Percentiles rank a stretch among this genome's conserved stretches.
phyloP scores from a whole-genome alignment of 2,888 invertebrate species.

The Scaptomyza flava region DNA sequence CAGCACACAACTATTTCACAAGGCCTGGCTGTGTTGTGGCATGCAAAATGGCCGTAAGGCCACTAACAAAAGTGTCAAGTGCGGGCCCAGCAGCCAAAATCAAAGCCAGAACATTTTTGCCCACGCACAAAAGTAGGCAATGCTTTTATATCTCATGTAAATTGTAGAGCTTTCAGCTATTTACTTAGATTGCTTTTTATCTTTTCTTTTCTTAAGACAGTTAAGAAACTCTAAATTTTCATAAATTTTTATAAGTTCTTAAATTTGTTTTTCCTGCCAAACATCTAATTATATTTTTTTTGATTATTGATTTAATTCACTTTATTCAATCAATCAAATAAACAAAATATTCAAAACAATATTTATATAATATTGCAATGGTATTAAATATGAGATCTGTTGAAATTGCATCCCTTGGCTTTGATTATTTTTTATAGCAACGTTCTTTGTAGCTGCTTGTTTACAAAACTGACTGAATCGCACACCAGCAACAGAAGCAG shows the following conservation, averaged over 20 bases:
- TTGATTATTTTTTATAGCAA: slow-evolving; percentile 36
- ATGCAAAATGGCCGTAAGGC: slow-evolving; percentile 36
- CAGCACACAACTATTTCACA: slow-evolving; percentile 31
- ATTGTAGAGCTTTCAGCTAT: not conserved
- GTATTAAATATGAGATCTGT: slow-evolving; percentile 21
- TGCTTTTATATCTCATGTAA: slow-evolving; percentile 9
- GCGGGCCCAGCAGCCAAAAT: slow-evolving; percentile 38
- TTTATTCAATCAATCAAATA: no score
- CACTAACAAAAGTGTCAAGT: slow-evolving; percentile 52
- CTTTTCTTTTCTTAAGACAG: not conserved
- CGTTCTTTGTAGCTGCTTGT: slow-evolving; percentile 53
- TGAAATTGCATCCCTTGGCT: slow-evolving; percentile 22
- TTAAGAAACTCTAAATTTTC: no score
- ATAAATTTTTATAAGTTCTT: no score
- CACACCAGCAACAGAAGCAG: slow-evolving; percentile 9
- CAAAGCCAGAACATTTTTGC: slow-evolving; percentile 14
- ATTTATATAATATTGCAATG: not conserved
- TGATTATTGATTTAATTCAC: no score
- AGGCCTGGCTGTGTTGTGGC: slow-evolving; percentile 17
- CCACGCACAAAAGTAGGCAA: slow-evolving; percentile 44
- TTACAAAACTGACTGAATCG: slow-evolving; percentile 61
- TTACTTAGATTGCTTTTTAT: no score
- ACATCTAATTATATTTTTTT: no score
- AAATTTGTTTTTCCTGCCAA: no score
- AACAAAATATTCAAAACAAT: not conserved